phyloP scores from a whole-genome alignment of 2,797 vertebrate species.

The Heteromormyrus szaboi region DNA sequence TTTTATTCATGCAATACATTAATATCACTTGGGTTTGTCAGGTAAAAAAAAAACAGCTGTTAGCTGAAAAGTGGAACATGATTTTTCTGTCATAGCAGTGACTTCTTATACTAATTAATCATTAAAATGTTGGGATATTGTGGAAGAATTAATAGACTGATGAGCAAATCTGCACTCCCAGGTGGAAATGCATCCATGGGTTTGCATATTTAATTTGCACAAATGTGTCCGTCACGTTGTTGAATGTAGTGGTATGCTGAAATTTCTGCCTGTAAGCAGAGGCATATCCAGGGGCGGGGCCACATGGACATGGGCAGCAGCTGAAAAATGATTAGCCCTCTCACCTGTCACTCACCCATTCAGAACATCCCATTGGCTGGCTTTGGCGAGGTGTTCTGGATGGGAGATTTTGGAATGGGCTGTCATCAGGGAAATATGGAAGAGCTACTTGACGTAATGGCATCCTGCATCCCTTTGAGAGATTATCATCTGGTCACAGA shows the following conservation, averaged over 20 bases:
- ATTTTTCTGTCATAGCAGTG: slow-evolving; percentile 5
- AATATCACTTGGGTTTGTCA: slow-evolving; percentile 5
- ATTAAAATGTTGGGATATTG: neutral
- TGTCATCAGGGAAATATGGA: neutral
- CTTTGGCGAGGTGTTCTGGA: neutral
- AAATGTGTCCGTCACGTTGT: neutral
- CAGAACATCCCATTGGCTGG: neutral
- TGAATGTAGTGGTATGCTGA: neutral
- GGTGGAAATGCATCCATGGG: neutral
- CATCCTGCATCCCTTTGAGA: neutral
- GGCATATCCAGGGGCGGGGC: neutral
- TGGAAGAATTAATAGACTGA: neutral
- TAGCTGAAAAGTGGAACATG: neutral
- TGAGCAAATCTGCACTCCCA: neutral
- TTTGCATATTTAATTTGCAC: neutral
- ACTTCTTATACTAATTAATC: slow-evolving; percentile 7
- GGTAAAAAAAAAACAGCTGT: neutral
- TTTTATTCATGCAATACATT: neutral
- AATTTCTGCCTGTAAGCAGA: neutral
- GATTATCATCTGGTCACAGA: neutral
- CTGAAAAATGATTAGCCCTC: neutral
- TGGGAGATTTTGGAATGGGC: neutral
- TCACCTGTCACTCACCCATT: neutral
- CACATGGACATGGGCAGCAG: neutral
- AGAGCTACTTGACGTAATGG: neutral